Conservation (phyloP, 1,140 invertebrate genomes). For the Anastrepha obliqua region DNA sequence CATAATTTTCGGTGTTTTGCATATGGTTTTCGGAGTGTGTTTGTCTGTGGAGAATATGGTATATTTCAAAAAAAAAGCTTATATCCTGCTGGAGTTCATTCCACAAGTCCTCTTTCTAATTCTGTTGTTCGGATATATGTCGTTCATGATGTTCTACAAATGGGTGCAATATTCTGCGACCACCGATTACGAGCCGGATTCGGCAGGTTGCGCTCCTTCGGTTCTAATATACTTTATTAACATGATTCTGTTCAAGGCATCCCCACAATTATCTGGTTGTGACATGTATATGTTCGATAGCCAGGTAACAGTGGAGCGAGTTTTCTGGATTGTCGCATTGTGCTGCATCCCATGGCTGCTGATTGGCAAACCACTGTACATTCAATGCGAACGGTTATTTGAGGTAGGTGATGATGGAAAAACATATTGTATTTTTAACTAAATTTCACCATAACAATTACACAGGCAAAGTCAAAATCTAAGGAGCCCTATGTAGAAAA, state of each 20-base stretch:
- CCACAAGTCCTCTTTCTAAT: slow-evolving; percentile 94
- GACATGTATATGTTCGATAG: slow-evolving; percentile 84
- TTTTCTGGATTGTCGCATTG: slow-evolving; percentile 84
- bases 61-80: slow-evolving; percentile 85
- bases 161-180: slow-evolving; percentile 85
- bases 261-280: slow-evolving; percentile 76
- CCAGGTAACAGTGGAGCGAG: slow-evolving; percentile 83
- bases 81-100: slow-evolving; percentile 92
- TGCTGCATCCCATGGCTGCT: slow-evolving; percentile 95
- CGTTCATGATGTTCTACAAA: slow-evolving; percentile 93
- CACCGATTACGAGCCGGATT: slow-evolving; percentile 69
- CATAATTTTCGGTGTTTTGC: slow-evolving; percentile 94
- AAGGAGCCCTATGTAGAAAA: neutral
- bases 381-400: slow-evolving; percentile 66
- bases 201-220: slow-evolving; percentile 86
- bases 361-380: slow-evolving; percentile 89
- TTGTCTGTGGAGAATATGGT: slow-evolving; percentile 92
- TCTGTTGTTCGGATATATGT: slow-evolving; percentile 96
- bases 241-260: slow-evolving; percentile 85
- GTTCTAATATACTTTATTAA: slow-evolving; percentile 95
- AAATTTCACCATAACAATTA: neutral
- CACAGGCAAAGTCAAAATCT: neutral
- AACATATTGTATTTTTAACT: no score
- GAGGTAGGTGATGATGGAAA: neutral
- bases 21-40: slow-evolving; percentile 97